Base-by-base conservation (phyloP, 2,797 vertebrate species). In the Tauraco hartlaubi region DNA sequence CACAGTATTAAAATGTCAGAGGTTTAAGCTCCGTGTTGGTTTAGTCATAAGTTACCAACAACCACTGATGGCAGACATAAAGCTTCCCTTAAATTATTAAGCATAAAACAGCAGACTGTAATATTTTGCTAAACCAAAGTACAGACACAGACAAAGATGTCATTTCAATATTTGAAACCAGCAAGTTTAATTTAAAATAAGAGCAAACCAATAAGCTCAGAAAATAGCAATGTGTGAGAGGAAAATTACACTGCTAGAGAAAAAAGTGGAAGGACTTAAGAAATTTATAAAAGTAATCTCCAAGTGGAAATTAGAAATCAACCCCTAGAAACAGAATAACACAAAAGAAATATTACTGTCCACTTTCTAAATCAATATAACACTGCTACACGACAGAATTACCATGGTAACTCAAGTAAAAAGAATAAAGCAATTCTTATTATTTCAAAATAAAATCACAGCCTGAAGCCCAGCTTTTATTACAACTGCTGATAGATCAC, bases 301-400 rank as follows among this genome's bases (percentile, higher is more conserved):
- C 98, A 99, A 98, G 99, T 99, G 99, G 99, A 99, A 99, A 99
- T 99, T 99, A 99, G 99, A 99, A 99, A 99, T 99, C 99, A 99
- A 99, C 99, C 99, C 98, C 98, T 98, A 99, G 99, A 99, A 99
- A 99, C 98, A 98, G 98, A 99, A 99, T 99, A 99, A 99, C 99
- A 99, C 99, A 99, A 99, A 99, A 99, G 98, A 99, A 99, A 99
- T 99, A 99, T 99, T 99, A 99, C 99, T 99, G 99, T 99, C 99
- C 99, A 99, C 99, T 99, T 99, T 99, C 98, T 99, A 99, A 99
- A 99, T 99, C 99, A 99, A 99, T 99, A 99, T 99, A 99, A 98
- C 99, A 99, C 98, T 92, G 99, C 99, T 99, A 99, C 98, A 98
- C 98, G 99, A 99, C 98, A 98, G 99, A 98, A 99, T 99, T 99